Conservation (phyloP, 1,140 invertebrate genomes). For the Armadillidium nasatum region DNA sequence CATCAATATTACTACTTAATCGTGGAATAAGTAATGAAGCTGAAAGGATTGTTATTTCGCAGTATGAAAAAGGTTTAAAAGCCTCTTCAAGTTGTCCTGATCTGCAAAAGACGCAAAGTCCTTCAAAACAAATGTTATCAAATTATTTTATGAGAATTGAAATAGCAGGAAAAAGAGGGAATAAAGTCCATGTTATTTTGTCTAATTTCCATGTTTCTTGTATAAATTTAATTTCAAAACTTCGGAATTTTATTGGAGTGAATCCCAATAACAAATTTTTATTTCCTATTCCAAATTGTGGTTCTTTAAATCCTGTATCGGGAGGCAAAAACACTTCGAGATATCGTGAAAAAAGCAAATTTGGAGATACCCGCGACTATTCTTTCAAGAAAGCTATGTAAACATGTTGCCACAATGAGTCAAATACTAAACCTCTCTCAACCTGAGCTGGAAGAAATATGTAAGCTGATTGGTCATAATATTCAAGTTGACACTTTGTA, state of each 20-base stretch:
- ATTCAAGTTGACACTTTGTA: neutral
- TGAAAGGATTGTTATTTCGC: neutral
- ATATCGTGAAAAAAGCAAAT: neutral
- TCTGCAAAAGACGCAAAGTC: neutral
- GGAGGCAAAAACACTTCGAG: neutral
- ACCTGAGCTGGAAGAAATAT: neutral
- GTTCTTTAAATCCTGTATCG: neutral
- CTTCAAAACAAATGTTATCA: neutral
- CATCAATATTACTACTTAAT: neutral
- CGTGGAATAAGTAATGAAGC: neutral
- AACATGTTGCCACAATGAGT: slow-evolving; percentile 10
- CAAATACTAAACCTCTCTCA: neutral
- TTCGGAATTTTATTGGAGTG: neutral
- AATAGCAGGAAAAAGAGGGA: neutral
- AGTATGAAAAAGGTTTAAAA: neutral
- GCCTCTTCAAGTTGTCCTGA: neutral
- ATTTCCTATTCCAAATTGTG: neutral
- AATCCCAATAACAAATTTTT: neutral
- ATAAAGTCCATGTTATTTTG: neutral
- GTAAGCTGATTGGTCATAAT: neutral
- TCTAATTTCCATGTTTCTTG: neutral
- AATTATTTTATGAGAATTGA: neutral
- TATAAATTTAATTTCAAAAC: neutral
- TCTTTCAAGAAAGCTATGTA: neutral
- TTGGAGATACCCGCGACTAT: neutral